A percentile compares a stretch with the other conserved stretches of the same genome.
Conservation (phyloP, 2,797 vertebrate genomes). For the Hippoglossus hippoglossus region DNA sequence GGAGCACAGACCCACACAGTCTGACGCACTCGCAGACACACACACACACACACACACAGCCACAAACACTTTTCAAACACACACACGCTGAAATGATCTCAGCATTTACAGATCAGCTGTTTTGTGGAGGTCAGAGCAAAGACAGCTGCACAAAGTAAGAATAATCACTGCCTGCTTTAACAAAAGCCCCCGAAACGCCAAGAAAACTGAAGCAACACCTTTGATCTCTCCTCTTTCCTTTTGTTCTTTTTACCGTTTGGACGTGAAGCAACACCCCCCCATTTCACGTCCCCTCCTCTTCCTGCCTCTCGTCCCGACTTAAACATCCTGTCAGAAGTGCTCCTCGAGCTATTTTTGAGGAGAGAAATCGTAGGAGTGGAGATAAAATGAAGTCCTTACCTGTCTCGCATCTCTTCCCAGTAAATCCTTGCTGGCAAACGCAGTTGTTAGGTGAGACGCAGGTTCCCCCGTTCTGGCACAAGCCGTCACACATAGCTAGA, state of each 20-base stretch:
- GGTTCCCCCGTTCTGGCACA: conserved; percentile 95
- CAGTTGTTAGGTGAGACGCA: conserved; percentile 94
- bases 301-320: background rate
- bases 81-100: background rate
- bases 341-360: conserved; percentile 18
- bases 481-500: conserved; percentile 94
- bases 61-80: conserved; percentile 8
- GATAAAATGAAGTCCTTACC: conserved; percentile 83
- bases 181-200: conserved; percentile 5
- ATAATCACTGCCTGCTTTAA: conserved; percentile 30
- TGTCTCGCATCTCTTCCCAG: conserved; percentile 93
- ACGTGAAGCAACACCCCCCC: conserved; percentile 7
- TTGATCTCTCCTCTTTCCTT: conserved; percentile 19
- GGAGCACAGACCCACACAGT: conserved; percentile 29
- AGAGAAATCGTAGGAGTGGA: conserved; percentile 10
- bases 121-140: conserved; percentile 33
- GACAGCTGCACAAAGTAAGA: conserved; percentile 28
- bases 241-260: conserved; percentile 10
- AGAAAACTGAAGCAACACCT: conserved; percentile 32
- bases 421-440: conserved; percentile 95
- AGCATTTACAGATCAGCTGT: conserved; percentile 52
- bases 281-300: background rate
- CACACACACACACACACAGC: conserved; percentile 17
- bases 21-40: conserved; percentile 13
- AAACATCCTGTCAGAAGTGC: conserved; percentile 20